phyloP scores from a whole-genome alignment of 2,888 invertebrate species.

The Acronicta psi region DNA sequence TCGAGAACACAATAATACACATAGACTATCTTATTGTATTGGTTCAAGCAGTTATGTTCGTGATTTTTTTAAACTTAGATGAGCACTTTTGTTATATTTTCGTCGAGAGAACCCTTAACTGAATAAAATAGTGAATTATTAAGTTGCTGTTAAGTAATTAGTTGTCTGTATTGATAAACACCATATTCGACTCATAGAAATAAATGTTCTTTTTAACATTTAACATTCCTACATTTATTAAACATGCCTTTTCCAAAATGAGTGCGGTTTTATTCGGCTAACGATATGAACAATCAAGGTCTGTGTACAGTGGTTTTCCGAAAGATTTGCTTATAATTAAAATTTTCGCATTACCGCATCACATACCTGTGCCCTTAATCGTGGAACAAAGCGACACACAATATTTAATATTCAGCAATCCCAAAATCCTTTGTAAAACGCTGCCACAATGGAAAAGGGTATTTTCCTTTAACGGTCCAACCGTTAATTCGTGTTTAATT shows the following conservation, averaged over 20 bases:
- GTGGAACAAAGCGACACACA: conserved; percentile 84
- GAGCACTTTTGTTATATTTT: too few relatives aligned
- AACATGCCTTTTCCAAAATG: not conserved
- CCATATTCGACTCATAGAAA: too few relatives aligned
- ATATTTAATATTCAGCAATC: conserved; percentile 88
- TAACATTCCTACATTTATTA: not conserved
- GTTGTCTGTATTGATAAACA: too few relatives aligned
- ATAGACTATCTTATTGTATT: too few relatives aligned
- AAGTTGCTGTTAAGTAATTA: too few relatives aligned
- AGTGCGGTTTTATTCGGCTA: conserved; percentile 2
- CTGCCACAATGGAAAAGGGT: conserved; percentile 87
- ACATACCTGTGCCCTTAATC: conserved; percentile 77
- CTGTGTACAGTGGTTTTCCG: conserved; percentile 42
- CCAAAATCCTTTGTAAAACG: conserved; percentile 86
- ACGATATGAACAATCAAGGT: conserved; percentile 36
- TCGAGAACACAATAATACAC: too few relatives aligned
- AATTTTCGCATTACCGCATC: conserved; percentile 68
- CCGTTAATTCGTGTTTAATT: conserved; percentile 89
- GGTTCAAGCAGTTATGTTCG: too few relatives aligned
- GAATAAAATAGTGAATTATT: too few relatives aligned
- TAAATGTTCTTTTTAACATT: too few relatives aligned
- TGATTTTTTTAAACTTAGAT: too few relatives aligned
- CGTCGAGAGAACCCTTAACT: too few relatives aligned
- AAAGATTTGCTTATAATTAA: conserved; percentile 68
- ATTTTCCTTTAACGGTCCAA: conserved; percentile 86